A percentile compares a stretch with the other conserved stretches of the same genome.
Evolutionary conservation across 1,140 invertebrate genomes (phyloP).

Genomic region (Papilio aristodemus): DNA sequence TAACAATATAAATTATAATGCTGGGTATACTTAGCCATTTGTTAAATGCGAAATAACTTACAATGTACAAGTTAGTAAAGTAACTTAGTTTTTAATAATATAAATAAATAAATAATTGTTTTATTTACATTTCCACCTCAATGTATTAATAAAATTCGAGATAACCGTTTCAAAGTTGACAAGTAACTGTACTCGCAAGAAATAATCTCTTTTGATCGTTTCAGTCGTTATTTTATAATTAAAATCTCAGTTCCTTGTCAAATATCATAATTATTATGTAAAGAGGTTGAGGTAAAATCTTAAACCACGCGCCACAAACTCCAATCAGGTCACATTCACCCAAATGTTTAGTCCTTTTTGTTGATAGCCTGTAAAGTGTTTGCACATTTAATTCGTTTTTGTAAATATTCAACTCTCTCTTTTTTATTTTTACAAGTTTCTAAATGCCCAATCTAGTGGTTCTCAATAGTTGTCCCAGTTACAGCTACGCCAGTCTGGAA

Average conservation of each 20-base stretch:
- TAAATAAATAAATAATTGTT: constrained; percentile 22
- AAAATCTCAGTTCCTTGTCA: constrained; percentile 1
- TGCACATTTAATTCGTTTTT: constrained; percentile 11
- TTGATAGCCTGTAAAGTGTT: constrained; percentile 26
- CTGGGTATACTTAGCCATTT: constrained; percentile 7
- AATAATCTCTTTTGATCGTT: neutral
- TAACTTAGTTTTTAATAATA: constrained; percentile 11
- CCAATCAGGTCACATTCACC: constrained; percentile 22
- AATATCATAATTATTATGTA: neutral
- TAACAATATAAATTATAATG: constrained; percentile 21
- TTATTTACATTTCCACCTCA: constrained; percentile 17
- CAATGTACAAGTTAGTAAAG: constrained; percentile 14
- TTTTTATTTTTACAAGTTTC: constrained; percentile 6
- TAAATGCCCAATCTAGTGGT: constrained; percentile 24
- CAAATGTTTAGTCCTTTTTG: constrained; percentile 28
- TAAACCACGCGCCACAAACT: constrained; percentile 22
- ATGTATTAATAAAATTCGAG: neutral
- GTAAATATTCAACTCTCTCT: constrained; percentile 16
- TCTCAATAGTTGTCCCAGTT: constrained; percentile 15
- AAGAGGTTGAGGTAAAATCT: constrained; percentile 11
- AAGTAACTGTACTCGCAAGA: neutral
- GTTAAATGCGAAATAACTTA: constrained; percentile 28
- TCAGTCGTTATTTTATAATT: constrained; percentile 1
- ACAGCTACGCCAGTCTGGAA: constrained; percentile 25
- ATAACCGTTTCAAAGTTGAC: constrained; percentile 2